phyloP scores from a whole-genome alignment of 2,113 vertebrate species.

The Acrocephalus arundinaceus region DNA sequence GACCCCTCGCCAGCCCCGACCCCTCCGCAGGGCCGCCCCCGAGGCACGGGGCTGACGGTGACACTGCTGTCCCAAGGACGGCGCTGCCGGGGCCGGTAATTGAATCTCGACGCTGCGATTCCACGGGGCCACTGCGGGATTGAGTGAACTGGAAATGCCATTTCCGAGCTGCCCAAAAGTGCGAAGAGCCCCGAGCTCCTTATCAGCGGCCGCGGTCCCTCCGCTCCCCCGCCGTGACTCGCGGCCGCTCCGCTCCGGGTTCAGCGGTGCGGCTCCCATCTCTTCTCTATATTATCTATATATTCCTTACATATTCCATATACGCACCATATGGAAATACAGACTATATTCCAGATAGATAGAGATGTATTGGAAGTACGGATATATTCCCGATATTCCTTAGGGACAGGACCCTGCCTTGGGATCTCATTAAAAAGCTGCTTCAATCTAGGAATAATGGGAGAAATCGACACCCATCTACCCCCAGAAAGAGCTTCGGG shows the following conservation, averaged over 20 bases:
- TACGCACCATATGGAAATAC: rapidly evolving
- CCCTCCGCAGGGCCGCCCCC: not conserved
- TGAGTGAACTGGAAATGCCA: slow-evolving; percentile 74
- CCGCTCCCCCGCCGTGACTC: slow-evolving; percentile 46
- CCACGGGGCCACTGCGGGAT: slow-evolving; percentile 54
- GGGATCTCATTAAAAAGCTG: not conserved
- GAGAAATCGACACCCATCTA: not conserved
- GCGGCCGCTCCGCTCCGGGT: not conserved
- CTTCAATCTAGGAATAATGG: not conserved
- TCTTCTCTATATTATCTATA: too few species aligned
- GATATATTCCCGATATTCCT: too few species aligned
- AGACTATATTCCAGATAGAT: not conserved
- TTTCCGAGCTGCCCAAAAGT: slow-evolving; percentile 54
- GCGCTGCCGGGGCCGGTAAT: slow-evolving; percentile 75
- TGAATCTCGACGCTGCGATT: slow-evolving; percentile 77
- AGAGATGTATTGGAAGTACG: too few species aligned
- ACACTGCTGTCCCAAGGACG: not conserved
- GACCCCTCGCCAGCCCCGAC: not conserved
- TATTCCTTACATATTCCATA: not conserved
- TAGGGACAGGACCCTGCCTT: not conserved
- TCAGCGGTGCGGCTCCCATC: not conserved
- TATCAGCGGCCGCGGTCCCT: slow-evolving; percentile 56
- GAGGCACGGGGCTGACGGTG: not conserved
- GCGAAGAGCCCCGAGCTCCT: not conserved
- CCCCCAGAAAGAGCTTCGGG: not conserved